A percentile compares a stretch with the other conserved stretches of the same genome.
These are phyloP conservation scores for Halcyon smyrnensis DNA, from an alignment of 2,797 vertebrate species.

Conservation along the genomic window DNA sequence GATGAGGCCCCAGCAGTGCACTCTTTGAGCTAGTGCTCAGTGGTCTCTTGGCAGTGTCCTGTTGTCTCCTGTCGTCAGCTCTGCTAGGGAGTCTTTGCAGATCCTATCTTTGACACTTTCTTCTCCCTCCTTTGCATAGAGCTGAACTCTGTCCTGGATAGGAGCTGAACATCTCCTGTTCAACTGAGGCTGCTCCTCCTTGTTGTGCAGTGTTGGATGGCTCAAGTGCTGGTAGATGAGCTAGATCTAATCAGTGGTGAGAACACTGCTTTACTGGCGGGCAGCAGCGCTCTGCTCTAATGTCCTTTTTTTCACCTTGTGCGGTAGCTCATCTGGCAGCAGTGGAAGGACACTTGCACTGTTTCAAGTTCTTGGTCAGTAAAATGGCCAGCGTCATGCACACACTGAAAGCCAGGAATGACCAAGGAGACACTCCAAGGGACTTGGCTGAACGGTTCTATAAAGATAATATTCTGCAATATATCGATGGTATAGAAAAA, in stretches of 20 bases:
- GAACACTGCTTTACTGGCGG: background rate
- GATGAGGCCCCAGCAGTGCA: background rate
- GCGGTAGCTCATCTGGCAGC: slow-evolving; percentile 81
- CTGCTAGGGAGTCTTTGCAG: background rate
- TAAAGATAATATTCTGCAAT: slow-evolving; percentile 78
- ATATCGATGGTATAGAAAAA: slow-evolving; percentile 71
- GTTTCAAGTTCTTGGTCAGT: slow-evolving; percentile 81
- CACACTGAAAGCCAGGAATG: slow-evolving; percentile 79
- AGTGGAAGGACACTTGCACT: slow-evolving; percentile 82
- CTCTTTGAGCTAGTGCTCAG: background rate
- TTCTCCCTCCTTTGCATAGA: background rate
- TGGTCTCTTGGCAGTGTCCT: background rate
- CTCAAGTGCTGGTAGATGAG: background rate
- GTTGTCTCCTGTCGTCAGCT: background rate
- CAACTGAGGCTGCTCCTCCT: background rate
- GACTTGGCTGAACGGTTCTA: slow-evolving; percentile 82
- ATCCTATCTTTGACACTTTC: background rate
- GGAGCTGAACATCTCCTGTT: background rate
- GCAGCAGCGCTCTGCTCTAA: background rate
- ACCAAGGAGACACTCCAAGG: slow-evolving; percentile 80
- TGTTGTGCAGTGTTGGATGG: background rate
- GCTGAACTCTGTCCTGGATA: background rate
- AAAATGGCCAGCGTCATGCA: slow-evolving; percentile 60
- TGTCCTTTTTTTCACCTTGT: background rate
- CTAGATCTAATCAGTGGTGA: background rate